phyloP scores from a whole-genome alignment of 1,140 invertebrate species.

The Ceratina australensis region DNA sequence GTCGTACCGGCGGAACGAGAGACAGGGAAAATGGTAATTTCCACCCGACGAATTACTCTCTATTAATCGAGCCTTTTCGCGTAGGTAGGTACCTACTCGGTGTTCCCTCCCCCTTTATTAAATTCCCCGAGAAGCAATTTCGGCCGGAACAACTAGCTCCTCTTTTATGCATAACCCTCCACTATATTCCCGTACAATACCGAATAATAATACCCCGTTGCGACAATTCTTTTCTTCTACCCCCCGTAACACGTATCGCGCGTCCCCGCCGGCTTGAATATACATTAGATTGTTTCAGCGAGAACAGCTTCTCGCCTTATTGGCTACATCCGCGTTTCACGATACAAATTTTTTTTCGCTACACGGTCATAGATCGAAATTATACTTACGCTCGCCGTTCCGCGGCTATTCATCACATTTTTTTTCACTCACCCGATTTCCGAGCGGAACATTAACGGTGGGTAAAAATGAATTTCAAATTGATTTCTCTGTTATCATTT shows the following conservation, averaged over 20 bases:
- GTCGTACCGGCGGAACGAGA: background rate
- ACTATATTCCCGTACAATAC: background rate
- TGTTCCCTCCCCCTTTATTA: conserved; percentile 5
- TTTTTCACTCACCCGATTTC: too few relatives aligned
- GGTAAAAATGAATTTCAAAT: too few relatives aligned
- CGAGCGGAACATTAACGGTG: too few relatives aligned
- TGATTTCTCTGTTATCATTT: too few relatives aligned
- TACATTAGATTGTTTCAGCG: conserved; percentile 4
- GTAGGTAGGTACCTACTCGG: background rate
- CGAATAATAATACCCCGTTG: conserved; percentile 16
- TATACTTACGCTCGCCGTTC: too few relatives aligned
- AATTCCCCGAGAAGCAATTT: conserved; percentile 4
- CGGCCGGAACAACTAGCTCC: background rate
- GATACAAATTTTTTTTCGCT: too few relatives aligned
- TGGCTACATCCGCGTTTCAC: background rate
- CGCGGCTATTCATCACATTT: too few relatives aligned
- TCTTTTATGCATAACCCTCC: conserved; percentile 22
- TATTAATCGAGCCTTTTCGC: background rate
- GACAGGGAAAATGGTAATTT: background rate
- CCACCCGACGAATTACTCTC: background rate
- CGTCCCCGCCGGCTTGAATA: background rate
- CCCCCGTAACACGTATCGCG: background rate
- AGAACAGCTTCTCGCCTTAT: conserved; percentile 11
- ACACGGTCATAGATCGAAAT: too few relatives aligned
- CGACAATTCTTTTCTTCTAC: background rate